Percentiles rank a stretch among this genome's conserved stretches.
Evolutionary conservation across 1,140 invertebrate species (phyloP).

Genomic region (Drosophila micromelanica): DNA sequence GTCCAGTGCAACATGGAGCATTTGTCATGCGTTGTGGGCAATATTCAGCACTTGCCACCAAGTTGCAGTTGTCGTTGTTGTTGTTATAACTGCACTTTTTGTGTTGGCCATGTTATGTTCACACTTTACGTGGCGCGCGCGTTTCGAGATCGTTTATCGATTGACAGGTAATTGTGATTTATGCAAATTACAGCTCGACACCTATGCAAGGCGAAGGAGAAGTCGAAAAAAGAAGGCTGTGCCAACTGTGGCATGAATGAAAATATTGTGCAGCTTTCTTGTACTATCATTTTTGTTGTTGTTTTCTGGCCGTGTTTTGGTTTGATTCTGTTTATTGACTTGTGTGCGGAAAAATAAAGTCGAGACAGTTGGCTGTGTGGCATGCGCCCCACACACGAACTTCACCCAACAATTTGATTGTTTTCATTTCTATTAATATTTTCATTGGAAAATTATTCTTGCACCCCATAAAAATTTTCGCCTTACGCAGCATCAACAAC

Average conservation of each 20-base stretch:
- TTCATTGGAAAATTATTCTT: conserved; percentile 75
- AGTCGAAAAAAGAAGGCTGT: neutral
- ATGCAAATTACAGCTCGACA: conserved; percentile 73
- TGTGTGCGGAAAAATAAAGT: conserved; percentile 53
- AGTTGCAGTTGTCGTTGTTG: conserved; percentile 7
- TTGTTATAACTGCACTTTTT: conserved; percentile 37
- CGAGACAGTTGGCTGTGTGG: conserved; percentile 23
- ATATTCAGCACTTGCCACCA: conserved; percentile 48
- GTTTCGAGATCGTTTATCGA: conserved; percentile 68
- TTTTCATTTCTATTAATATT: conserved; percentile 82
- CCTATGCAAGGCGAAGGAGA: conserved; percentile 43
- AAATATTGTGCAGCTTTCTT: conserved; percentile 49
- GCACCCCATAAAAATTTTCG: conserved; percentile 69
- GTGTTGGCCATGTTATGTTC: conserved; percentile 49
- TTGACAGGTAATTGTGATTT: conserved; percentile 81
- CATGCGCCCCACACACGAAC: conserved; percentile 51
- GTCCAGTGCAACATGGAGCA: conserved; percentile 33
- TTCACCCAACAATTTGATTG: conserved; percentile 48
- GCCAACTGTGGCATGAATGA: conserved; percentile 32
- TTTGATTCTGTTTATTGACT: conserved; percentile 72
- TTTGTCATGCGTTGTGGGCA: conserved; percentile 56
- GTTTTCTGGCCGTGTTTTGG: conserved; percentile 53
- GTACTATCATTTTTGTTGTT: conserved; percentile 14
- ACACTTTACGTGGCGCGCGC: conserved; percentile 29
- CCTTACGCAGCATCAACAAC: conserved; percentile 24